Percentiles rank a stretch among this genome's conserved stretches.
These are phyloP conservation scores for Pseudanteris insignis DNA, from an alignment of 2,888 invertebrate species.

Conservation along the genomic window DNA sequence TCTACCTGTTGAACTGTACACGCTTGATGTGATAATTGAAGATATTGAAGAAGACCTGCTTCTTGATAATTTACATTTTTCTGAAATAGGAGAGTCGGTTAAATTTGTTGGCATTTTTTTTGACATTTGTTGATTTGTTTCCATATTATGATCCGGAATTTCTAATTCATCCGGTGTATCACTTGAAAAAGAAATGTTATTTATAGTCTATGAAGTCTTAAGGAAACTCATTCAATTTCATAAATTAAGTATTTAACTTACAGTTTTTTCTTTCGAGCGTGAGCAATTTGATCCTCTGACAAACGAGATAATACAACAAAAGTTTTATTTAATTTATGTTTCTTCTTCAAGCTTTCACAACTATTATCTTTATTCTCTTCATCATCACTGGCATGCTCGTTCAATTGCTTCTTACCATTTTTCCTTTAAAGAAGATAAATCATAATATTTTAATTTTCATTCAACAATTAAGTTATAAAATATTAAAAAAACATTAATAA, in stretches of 20 bases:
- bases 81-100: slow-evolving; percentile 23
- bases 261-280: neutral
- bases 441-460: neutral
- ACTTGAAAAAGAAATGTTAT: too few species aligned
- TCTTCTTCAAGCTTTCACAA: neutral
- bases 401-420: slow-evolving; percentile 35
- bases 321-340: neutral
- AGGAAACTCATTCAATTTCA: too few species aligned
- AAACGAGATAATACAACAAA: slow-evolving; percentile 7
- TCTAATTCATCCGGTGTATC: too few species aligned
- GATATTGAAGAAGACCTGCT: slow-evolving; percentile 28
- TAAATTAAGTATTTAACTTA: slow-evolving; percentile 4
- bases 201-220: too few species aligned
- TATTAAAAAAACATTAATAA: too few species aligned
- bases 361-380: slow-evolving; percentile 2
- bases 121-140: neutral
- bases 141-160: neutral
- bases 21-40: slow-evolving; percentile 5
- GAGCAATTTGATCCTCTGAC: slow-evolving; percentile 5
- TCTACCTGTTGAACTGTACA: slow-evolving; percentile 39
- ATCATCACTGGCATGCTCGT: slow-evolving; percentile 18
- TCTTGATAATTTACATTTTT: slow-evolving; percentile 8
- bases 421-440: slow-evolving; percentile 29
- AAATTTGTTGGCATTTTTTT: neutral
- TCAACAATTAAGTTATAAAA: neutral